Conservation (phyloP, 2,888 invertebrate species). For the Brachypalpus laphriformis region DNA sequence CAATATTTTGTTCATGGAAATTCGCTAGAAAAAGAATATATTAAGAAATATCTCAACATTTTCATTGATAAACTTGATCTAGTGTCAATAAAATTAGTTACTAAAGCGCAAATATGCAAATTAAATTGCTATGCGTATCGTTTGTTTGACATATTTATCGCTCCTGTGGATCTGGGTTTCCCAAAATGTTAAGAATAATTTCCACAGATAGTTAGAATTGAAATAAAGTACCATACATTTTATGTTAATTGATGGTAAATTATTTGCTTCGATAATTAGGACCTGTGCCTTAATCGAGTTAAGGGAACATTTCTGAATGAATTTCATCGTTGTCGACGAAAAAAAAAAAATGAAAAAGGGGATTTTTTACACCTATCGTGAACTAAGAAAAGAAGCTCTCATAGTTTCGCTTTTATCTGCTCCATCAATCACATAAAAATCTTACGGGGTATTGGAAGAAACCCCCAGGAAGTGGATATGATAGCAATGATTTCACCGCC, state of each 20-base stretch:
- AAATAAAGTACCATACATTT: background rate
- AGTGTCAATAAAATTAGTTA: slow-evolving; percentile 20
- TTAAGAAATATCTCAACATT: slow-evolving; percentile 11
- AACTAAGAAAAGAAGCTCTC: no score
- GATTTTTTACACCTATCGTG: no score
- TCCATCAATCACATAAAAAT: no score
- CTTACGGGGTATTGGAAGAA: no score
- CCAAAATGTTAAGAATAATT: background rate
- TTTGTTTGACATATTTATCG: background rate
- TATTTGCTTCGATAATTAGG: no score
- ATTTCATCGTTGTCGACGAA: no score
- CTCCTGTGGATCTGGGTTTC: background rate
- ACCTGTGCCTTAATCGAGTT: no score
- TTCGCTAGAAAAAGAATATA: background rate
- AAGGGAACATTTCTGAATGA: no score
- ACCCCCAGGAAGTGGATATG: no score
- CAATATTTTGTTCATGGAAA: background rate
- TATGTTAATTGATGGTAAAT: background rate
- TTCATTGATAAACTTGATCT: slow-evolving; percentile 30
- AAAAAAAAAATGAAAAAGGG: no score
- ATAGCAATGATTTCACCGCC: no score
- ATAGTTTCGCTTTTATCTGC: no score
- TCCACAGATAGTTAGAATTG: background rate
- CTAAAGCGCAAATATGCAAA: background rate
- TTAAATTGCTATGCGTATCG: background rate